Percentiles rank a stretch among this genome's conserved stretches.
These are phyloP conservation scores for Melanotus villosus DNA, from an alignment of 2,888 invertebrate genomes.

Conservation along the genomic window DNA sequence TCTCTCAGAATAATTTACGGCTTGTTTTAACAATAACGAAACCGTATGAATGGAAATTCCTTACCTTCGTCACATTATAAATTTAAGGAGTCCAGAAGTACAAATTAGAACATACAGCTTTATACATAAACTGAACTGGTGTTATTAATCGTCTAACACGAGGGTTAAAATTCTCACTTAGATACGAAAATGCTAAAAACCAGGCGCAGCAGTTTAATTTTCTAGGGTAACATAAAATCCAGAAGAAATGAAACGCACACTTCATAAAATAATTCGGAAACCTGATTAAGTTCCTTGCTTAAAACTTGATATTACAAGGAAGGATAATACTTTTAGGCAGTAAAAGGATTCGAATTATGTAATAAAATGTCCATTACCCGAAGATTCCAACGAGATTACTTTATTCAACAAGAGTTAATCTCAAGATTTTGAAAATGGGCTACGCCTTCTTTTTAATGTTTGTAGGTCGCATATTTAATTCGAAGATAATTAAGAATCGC, in stretches of 20 bases:
- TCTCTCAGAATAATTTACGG: too few species aligned
- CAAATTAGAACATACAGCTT: too few species aligned
- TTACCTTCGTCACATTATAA: too few species aligned
- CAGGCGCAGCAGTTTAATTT: background rate
- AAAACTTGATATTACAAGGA: conserved; percentile 31
- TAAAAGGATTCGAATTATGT: conserved; percentile 37
- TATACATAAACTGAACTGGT: too few species aligned
- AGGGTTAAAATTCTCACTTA: background rate
- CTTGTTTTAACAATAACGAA: too few species aligned
- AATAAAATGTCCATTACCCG: conserved; percentile 36
- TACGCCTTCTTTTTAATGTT: conserved; percentile 6
- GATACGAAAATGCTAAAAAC: background rate
- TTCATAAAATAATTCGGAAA: conserved; percentile 29
- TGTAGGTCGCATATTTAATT: too few species aligned
- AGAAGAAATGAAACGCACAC: conserved; percentile 7
- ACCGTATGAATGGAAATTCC: too few species aligned
- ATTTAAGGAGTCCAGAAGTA: too few species aligned
- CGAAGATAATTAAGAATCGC: too few species aligned
- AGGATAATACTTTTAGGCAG: conserved; percentile 23
- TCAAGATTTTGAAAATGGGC: conserved; percentile 8
- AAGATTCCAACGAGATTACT: conserved; percentile 32
- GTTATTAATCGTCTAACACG: too few species aligned
- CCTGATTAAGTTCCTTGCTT: conserved; percentile 29
- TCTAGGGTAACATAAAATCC: background rate
- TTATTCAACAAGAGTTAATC: conserved; percentile 10